These are phyloP conservation scores for Gopherus flavomarginatus DNA, from an alignment of 2,113 vertebrate species.

Conservation along the genomic window DNA sequence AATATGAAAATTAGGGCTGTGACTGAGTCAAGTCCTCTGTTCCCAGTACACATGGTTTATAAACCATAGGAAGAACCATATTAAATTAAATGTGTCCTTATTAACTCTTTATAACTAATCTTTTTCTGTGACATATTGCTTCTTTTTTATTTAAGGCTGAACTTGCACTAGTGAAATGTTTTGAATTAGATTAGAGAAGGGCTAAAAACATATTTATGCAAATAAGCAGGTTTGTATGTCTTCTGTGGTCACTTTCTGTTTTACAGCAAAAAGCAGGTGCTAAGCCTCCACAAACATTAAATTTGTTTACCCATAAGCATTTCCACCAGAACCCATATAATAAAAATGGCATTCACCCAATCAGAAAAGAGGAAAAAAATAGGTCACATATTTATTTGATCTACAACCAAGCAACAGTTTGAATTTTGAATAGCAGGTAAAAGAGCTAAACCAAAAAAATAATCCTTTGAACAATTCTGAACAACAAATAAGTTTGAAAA, in stretches of 20 bases:
- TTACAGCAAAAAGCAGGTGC: not conserved
- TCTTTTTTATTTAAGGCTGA: not conserved
- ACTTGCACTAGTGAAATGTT: not conserved
- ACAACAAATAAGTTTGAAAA: conserved; percentile 9
- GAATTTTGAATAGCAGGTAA: not conserved
- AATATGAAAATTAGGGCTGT: not conserved
- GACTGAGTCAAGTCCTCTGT: not conserved
- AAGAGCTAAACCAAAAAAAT: not conserved
- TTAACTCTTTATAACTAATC: not conserved
- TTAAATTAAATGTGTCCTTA: not conserved
- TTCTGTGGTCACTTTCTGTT: not conserved
- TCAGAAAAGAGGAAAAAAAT: not conserved
- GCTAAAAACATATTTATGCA: not conserved
- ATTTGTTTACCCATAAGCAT: not conserved
- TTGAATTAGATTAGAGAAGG: not conserved
- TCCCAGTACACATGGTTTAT: not conserved
- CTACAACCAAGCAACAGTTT: not conserved
- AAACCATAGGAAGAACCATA: not conserved
- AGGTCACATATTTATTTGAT: not conserved
- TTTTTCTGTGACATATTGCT: not conserved
- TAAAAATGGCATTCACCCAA: not conserved
- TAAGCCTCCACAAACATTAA: not conserved
- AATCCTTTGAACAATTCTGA: not conserved
- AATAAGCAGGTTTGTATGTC: not conserved
- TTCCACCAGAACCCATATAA: not conserved